phyloP scores from a whole-genome alignment of 2,113 vertebrate genomes.

The Chrysochloris asiatica region DNA sequence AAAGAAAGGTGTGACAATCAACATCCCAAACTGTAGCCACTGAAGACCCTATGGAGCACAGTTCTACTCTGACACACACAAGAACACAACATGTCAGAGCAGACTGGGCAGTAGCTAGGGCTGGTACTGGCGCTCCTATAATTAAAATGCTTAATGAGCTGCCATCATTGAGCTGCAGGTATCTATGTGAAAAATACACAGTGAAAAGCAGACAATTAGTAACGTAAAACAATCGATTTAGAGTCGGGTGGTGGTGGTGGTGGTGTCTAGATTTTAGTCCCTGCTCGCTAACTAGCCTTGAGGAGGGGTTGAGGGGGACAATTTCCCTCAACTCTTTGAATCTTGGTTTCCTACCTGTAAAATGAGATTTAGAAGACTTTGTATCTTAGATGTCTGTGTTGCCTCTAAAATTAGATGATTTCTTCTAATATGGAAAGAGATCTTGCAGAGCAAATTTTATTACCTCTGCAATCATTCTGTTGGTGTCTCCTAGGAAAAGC shows the following conservation, averaged over 20 bases:
- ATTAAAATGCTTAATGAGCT: neutral
- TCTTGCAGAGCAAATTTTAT: conserved; percentile 50
- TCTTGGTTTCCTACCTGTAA: neutral
- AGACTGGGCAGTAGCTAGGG: neutral
- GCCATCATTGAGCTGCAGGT: neutral
- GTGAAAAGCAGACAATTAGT: neutral
- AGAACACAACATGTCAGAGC: too few relatives aligned
- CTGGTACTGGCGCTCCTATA: neutral
- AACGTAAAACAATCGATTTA: neutral
- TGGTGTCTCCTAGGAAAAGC: conserved; percentile 97
- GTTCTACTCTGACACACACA: neutral
- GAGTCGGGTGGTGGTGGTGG: too few relatives aligned
- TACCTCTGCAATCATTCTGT: conserved; percentile 98
- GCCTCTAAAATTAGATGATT: neutral
- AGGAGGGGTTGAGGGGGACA: neutral
- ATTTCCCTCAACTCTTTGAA: neutral
- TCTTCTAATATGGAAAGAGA: neutral
- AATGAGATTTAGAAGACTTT: neutral
- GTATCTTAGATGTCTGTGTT: neutral
- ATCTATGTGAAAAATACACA: conserved; percentile 4
- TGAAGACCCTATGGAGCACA: neutral
- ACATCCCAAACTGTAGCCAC: neutral
- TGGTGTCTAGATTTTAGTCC: neutral
- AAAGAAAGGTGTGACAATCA: neutral
- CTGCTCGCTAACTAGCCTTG: neutral